Base-by-base conservation (phyloP, 2,888 invertebrate genomes). In the Polydrusus pterygomalis region DNA sequence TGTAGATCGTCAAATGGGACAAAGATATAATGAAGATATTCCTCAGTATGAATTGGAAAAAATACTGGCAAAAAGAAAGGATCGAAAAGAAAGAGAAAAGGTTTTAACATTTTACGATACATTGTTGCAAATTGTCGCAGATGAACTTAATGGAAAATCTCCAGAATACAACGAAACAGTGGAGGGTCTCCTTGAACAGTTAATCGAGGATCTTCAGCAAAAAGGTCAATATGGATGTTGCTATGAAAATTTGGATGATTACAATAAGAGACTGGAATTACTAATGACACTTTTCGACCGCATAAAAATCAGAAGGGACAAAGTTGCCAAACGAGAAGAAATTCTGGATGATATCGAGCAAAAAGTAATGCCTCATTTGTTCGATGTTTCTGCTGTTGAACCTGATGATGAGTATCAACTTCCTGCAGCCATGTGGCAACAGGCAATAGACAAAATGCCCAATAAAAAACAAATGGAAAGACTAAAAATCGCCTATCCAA, bases 41-140 rank as follows among this genome's bases (percentile, higher is more conserved):
- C 83, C 84, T 9, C 81, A 83, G 8, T 81, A 83, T 58, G 87
- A 88, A 81, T 85, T 88, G 83, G 87, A 87, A 77, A 83, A 85
- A 72, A 87, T 87, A 72, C 78, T 87, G 43, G 84, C 86, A 7
- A 82, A 84, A 67, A 77, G 87, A 51, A 86, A 85, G 77, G 84
- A 87, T 77, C 85, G 86, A 0, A 82, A 82, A 65, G 87, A 87
- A 79, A 80, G 87, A 49, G 84, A 85, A 77, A 82, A 84, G 70
- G 87, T 88, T 38, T 71, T 88, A 6, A 84, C 86, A 0, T 88
- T 87, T 78, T 88, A 88, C 78, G 87, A 88, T 58, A 84, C 85
- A 2, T 78, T 89, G n/a, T 64, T 88, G 73, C 84, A 85, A 77
- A 87, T 88, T 79, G 87, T 89, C 51, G 85, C 85, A 47, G 87